Evolutionary conservation across 2,888 invertebrate species (phyloP).

Genomic region (Ormyrus pomaceus): DNA sequence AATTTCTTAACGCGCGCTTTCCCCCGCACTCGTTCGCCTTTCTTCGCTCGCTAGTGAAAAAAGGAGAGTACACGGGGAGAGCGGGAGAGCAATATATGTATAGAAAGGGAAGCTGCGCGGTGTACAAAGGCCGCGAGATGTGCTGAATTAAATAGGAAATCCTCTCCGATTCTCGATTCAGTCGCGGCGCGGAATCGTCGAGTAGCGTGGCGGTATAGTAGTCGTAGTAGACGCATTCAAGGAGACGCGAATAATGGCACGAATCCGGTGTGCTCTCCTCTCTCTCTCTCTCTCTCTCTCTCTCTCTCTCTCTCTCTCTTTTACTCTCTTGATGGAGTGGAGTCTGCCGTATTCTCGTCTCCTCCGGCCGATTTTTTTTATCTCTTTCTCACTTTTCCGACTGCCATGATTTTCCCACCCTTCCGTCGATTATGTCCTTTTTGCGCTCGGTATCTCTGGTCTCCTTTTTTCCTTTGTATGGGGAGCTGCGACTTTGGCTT

Average conservation of each 20-base stretch:
- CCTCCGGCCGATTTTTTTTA: background rate
- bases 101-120: background rate
- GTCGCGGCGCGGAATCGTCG: slow-evolving; percentile 25
- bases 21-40: no score
- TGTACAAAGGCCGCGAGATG: slow-evolving; percentile 30
- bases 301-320: background rate
- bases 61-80: background rate
- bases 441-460: background rate
- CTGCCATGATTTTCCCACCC: slow-evolving; percentile 2
- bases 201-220: slow-evolving; percentile 11
- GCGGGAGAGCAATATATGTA: background rate
- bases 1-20: no score
- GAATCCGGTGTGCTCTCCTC: slow-evolving; percentile 26
- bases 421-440: slow-evolving; percentile 16
- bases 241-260: slow-evolving; percentile 46
- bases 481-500: background rate
- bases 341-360: background rate
- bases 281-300: background rate
- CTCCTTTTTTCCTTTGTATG: background rate
- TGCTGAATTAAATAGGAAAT: slow-evolving; percentile 51
- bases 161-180: slow-evolving; percentile 44
- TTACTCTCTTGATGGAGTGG: background rate
- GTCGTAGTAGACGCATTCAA: slow-evolving; percentile 44
- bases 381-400: background rate
- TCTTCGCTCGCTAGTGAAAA: background rate